phyloP scores from a whole-genome alignment of 2,113 vertebrate species.

The Microcebus murinus region DNA sequence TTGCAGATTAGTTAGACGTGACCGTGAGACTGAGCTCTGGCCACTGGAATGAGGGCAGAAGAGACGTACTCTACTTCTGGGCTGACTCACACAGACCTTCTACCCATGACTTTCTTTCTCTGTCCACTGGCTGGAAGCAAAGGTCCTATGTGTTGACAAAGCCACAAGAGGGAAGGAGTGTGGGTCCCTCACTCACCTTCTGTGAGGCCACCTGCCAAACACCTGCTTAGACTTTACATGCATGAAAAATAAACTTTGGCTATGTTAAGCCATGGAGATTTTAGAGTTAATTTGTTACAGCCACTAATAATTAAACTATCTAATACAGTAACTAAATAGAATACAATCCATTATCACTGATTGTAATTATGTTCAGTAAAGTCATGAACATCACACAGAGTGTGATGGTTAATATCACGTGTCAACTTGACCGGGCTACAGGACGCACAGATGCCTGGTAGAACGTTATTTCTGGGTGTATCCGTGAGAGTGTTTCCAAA shows the following conservation, averaged over 20 bases:
- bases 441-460: not conserved
- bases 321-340: not conserved
- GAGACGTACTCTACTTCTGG: not conserved
- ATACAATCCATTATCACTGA: not conserved
- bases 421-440: not conserved
- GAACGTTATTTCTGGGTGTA: not conserved
- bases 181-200: not conserved
- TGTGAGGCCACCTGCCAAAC: not conserved
- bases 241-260: not conserved
- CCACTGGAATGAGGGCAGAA: not conserved
- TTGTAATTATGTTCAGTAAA: not conserved
- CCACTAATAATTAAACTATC: not conserved
- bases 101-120: not conserved
- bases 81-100: not conserved
- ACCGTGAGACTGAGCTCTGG: not conserved
- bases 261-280: not conserved
- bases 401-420: not conserved
- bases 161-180: not conserved
- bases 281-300: not conserved
- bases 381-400: not conserved
- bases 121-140: not conserved
- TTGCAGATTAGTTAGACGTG: not conserved
- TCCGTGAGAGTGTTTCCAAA: not conserved
- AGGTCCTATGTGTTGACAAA: not conserved
- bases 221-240: not conserved